Conservation (phyloP, 2,888 invertebrate genomes). For the Callyntrura guangdongensis region DNA sequence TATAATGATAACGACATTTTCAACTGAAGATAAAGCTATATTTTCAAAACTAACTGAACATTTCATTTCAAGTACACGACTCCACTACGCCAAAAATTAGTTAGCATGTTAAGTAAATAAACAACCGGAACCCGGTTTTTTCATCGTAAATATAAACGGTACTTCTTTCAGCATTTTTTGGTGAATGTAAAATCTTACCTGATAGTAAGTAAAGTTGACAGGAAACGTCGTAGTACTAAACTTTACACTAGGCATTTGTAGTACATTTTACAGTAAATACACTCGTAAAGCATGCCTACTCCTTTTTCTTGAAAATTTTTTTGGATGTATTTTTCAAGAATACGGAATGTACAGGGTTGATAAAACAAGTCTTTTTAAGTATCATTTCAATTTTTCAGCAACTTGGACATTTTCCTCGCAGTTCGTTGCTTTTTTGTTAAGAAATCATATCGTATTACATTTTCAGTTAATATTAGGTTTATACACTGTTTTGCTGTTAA, state of each 20-base stretch:
- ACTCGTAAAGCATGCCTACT: neutral
- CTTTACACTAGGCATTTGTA: neutral
- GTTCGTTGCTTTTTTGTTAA: slow-evolving; percentile 44
- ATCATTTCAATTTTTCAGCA: slow-evolving; percentile 15
- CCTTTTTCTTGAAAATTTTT: slow-evolving; percentile 31
- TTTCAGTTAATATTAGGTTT: neutral
- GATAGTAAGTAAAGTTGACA: neutral
- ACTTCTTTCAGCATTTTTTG: slow-evolving; percentile 16
- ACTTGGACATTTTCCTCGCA: slow-evolving; percentile 36
- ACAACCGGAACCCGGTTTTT: slow-evolving; percentile 27
- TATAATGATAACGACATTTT: slow-evolving; percentile 6
- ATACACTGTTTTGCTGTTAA: too few species aligned
- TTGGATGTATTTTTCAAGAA: slow-evolving; percentile 64
- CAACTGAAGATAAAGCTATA: slow-evolving; percentile 25
- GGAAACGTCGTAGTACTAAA: slow-evolving; percentile 11
- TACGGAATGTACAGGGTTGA: slow-evolving; percentile 58
- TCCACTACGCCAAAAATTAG: neutral
- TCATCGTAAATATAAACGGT: slow-evolving; percentile 34
- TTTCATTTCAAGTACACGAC: slow-evolving; percentile 23
- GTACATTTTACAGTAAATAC: slow-evolving; percentile 29
- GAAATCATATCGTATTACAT: neutral
- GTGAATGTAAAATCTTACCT: slow-evolving; percentile 22
- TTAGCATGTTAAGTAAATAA: slow-evolving; percentile 22
- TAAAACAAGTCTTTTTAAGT: slow-evolving; percentile 49
- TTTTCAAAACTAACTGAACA: slow-evolving; percentile 44